Percentiles rank a stretch among this genome's conserved stretches.
phyloP scores from a whole-genome alignment of 2,113 vertebrate species.

The Rhinichthys klamathensis region DNA sequence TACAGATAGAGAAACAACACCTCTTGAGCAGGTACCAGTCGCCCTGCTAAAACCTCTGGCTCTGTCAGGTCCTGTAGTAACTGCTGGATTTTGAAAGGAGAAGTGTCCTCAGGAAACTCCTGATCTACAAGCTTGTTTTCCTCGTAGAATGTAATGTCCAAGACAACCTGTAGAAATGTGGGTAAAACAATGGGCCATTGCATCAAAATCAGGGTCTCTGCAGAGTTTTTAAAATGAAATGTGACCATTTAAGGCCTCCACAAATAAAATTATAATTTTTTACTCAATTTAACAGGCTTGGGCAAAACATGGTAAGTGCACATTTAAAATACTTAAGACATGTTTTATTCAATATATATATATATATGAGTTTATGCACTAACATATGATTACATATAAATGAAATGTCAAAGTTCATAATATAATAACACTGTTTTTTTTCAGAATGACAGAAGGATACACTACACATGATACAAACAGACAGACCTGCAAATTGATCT shows the following conservation, averaged over 20 bases:
- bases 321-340: neutral
- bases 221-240: neutral
- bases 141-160: conserved; percentile 96
- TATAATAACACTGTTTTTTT: too few species aligned
- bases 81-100: conserved; percentile 88
- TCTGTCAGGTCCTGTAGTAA: conserved; percentile 88
- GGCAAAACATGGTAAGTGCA: too few species aligned
- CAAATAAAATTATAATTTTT: neutral
- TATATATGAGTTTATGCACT: too few species aligned
- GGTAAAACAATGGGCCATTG: neutral
- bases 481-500: too few species aligned
- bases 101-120: conserved; percentile 90
- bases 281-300: too few species aligned
- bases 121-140: conserved; percentile 94
- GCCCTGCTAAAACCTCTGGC: conserved; percentile 84
- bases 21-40: conserved; percentile 77
- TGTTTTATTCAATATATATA: neutral
- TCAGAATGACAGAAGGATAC: too few species aligned
- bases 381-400: too few species aligned
- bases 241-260: too few species aligned
- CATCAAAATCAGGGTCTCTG: neutral
- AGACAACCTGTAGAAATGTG: conserved; percentile 77
- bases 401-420: too few species aligned
- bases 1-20: conserved; percentile 56
- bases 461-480: too few species aligned